Conservation (phyloP, 2,797 vertebrate genomes). For the Molossus alvarezi region DNA sequence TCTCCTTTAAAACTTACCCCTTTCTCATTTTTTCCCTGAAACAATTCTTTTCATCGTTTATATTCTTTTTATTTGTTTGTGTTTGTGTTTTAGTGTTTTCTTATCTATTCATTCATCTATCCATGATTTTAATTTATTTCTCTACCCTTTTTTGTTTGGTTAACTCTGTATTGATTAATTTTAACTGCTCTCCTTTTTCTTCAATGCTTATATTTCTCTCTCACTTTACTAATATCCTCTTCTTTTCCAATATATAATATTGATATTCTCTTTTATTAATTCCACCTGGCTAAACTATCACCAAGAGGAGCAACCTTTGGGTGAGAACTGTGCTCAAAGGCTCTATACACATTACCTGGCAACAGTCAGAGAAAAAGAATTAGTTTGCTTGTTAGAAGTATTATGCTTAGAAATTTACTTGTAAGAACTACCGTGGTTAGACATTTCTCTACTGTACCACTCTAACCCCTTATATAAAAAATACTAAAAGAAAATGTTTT, state of each 20-base stretch:
- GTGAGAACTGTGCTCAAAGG: not conserved
- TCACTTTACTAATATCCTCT: conserved; percentile 17
- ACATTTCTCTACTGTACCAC: not conserved
- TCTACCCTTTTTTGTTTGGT: not conserved
- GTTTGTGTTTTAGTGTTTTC: conserved; percentile 48
- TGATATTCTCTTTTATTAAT: conserved; percentile 18
- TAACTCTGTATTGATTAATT: conserved; percentile 57
- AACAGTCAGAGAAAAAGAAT: conserved; percentile 37
- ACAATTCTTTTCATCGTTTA: not conserved
- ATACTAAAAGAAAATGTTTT: conserved; percentile 2
- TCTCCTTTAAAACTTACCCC: not conserved
- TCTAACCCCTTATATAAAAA: not conserved
- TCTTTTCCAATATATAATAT: conserved; percentile 5
- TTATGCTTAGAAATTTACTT: conserved; percentile 19
- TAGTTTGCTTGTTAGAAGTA: not conserved
- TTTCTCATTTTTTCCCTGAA: not conserved
- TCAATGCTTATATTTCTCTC: not conserved
- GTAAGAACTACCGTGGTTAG: conserved; percentile 40
- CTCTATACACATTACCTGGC: conserved; percentile 5
- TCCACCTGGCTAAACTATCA: not conserved
- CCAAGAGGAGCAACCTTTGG: not conserved
- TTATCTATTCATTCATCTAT: not conserved
- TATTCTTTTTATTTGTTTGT: not conserved
- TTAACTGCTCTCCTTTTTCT: conserved; percentile 17
- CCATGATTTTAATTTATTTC: not conserved